A percentile compares a stretch with the other conserved stretches of the same genome.
Evolutionary conservation across 1,140 invertebrate genomes (phyloP).

Genomic region (Diuraphis noxia): DNA sequence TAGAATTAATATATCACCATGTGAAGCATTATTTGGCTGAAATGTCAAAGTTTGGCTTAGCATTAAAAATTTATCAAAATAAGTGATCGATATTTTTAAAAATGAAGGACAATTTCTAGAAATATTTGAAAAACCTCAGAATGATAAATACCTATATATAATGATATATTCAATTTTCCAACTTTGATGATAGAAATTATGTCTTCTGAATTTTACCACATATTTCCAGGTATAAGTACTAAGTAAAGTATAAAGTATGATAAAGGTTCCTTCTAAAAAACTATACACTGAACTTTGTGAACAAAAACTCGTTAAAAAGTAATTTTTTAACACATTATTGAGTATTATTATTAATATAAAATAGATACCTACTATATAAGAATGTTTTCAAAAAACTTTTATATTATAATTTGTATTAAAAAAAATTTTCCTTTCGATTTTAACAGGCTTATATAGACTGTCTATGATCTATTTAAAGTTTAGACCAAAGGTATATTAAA

Average conservation of each 20-base stretch:
- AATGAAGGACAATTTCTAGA: background rate
- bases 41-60: background rate
- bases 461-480: too few species aligned
- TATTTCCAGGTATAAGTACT: background rate
- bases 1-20: background rate
- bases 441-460: too few species aligned
- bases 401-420: background rate
- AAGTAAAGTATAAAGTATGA: background rate
- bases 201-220: background rate
- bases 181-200: background rate
- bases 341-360: background rate
- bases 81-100: background rate
- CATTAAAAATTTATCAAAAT: background rate
- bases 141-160: background rate
- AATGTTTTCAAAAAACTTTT: background rate
- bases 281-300: background rate
- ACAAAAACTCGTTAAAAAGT: conserved; percentile 10
- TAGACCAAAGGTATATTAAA: too few species aligned
- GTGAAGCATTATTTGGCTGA: background rate
- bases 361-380: background rate
- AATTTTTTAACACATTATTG: conserved; percentile 7
- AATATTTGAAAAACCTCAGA: background rate
- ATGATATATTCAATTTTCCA: background rate
- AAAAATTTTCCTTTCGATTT: too few species aligned
- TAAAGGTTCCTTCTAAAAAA: background rate